These are phyloP conservation scores for Xyliphius kryptos DNA, from an alignment of 2,113 vertebrate species.

Conservation along the genomic window DNA sequence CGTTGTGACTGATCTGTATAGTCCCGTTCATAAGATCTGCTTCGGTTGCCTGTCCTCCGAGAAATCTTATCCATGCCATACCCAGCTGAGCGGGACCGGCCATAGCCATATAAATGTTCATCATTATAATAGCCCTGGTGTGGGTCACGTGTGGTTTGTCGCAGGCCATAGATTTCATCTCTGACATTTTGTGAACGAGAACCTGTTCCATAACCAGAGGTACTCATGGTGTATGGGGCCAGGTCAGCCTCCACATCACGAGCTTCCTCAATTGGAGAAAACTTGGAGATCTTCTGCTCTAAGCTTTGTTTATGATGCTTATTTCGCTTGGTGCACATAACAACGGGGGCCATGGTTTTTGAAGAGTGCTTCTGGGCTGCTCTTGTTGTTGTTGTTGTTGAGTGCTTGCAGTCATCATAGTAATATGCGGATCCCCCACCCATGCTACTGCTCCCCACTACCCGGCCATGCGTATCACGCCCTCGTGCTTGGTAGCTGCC, in stretches of 20 bases:
- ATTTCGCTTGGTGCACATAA: conserved; percentile 87
- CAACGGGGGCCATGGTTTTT: conserved; percentile 84
- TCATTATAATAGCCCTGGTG: conserved; percentile 78
- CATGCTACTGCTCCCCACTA: conserved; percentile 67
- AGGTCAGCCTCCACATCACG: conserved; percentile 93
- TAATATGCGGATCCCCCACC: conserved; percentile 79
- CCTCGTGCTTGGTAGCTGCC: conserved; percentile 58
- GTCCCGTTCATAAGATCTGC: conserved; percentile 87
- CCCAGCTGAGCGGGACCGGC: conserved; percentile 79
- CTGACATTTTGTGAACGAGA: conserved; percentile 79
- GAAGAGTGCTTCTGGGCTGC: conserved; percentile 75
- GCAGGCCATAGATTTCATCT: conserved; percentile 88
- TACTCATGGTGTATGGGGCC: conserved; percentile 73
- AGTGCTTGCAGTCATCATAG: conserved; percentile 78
- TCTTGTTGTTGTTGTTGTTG: conserved; percentile 60
- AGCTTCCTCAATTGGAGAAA: too few relatives aligned
- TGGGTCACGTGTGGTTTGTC: conserved; percentile 78
- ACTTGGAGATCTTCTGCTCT: conserved; percentile 97
- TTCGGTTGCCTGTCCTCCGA: conserved; percentile 72
- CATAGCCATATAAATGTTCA: conserved; percentile 72
- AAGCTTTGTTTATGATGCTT: conserved; percentile 93
- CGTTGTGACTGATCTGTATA: conserved; percentile 70
- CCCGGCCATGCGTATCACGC: conserved; percentile 62
- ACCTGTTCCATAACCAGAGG: conserved; percentile 62
- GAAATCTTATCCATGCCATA: conserved; percentile 84